Evolutionary conservation across 2,113 vertebrate species (phyloP).

Genomic region (Clarias magur): DNA sequence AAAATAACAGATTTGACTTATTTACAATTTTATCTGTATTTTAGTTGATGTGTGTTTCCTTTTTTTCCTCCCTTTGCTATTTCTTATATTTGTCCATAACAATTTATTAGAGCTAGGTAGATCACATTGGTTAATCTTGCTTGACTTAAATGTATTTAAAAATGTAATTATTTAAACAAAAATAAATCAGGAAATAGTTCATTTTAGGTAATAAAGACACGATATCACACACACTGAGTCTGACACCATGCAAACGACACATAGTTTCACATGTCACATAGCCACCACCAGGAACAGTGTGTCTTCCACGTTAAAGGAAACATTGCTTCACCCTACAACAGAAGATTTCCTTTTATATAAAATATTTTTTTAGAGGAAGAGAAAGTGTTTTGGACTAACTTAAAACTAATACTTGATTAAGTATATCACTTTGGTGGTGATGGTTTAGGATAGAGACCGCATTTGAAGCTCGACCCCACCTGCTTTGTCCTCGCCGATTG

Average conservation of each 20-base stretch:
- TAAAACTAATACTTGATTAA: neutral
- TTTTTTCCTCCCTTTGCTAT: neutral
- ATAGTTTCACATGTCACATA: neutral
- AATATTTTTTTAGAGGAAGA: neutral
- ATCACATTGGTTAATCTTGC: neutral
- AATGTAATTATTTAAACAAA: neutral
- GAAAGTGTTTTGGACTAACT: neutral
- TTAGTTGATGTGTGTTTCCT: neutral
- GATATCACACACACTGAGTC: neutral
- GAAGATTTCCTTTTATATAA: neutral
- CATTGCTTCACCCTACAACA: neutral
- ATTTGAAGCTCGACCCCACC: neutral
- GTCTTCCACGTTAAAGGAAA: neutral
- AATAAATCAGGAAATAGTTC: neutral
- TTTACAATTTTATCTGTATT: neutral
- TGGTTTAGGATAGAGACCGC: neutral
- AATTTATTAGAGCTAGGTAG: neutral
- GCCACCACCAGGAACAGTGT: neutral
- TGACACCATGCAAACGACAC: neutral
- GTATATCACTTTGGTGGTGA: neutral
- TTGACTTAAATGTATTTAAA: neutral
- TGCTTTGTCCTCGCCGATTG: conserved; percentile 44
- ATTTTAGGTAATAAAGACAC: neutral
- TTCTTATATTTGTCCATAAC: neutral
- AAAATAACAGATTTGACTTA: neutral